These are phyloP conservation scores for Tamandua tetradactyla DNA, from an alignment of 2,797 vertebrate species.

Conservation along the genomic window DNA sequence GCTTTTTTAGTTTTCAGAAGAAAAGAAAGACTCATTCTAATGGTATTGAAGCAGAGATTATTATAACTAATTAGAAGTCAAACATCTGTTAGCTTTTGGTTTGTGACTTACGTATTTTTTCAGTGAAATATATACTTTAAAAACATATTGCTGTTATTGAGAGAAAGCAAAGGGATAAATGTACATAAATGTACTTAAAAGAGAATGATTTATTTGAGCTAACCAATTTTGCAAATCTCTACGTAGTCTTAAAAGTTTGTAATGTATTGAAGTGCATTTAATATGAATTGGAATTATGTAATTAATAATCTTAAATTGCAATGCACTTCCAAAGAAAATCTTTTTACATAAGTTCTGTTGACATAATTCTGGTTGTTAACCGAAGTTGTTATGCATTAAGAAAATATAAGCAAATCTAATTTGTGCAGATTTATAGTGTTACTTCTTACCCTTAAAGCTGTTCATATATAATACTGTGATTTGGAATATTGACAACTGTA, in stretches of 20 bases:
- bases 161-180: conserved; percentile 61
- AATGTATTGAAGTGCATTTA: conserved; percentile 61
- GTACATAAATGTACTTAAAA: conserved; percentile 58
- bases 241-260: conserved; percentile 53
- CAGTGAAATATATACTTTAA: conserved; percentile 75
- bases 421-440: conserved; percentile 77
- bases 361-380: conserved; percentile 50
- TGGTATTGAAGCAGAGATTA: conserved; percentile 85
- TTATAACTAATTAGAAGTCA: conserved; percentile 91
- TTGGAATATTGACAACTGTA: conserved; percentile 43
- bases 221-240: conserved; percentile 50
- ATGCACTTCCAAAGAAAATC: conserved; percentile 39
- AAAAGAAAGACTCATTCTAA: conserved; percentile 84
- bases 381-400: conserved; percentile 71
- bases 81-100: conserved; percentile 89
- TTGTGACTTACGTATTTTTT: conserved; percentile 82
- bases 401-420: conserved; percentile 77
- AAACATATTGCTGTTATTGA: conserved; percentile 69
- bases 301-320: conserved; percentile 77
- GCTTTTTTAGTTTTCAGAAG: conserved; percentile 85
- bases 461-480: conserved; percentile 9
- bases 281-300: conserved; percentile 63
- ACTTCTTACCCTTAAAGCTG: conserved; percentile 53
- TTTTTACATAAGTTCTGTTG: conserved; percentile 54
- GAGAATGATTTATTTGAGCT: conserved; percentile 40